These are phyloP conservation scores for Zaprionus bogoriensis DNA, from an alignment of 2,888 invertebrate genomes.

Conservation along the genomic window DNA sequence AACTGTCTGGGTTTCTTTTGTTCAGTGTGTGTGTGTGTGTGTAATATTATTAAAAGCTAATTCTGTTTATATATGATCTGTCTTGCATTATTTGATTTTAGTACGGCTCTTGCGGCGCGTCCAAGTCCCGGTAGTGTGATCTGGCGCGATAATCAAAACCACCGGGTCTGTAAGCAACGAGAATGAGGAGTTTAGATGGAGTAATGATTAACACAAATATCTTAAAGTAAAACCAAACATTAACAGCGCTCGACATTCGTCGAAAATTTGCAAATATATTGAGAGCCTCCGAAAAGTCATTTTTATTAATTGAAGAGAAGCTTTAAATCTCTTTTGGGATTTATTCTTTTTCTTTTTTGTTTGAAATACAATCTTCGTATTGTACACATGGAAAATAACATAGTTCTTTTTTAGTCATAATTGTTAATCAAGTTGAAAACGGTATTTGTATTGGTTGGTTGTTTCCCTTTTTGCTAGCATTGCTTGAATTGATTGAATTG, in stretches of 20 bases:
- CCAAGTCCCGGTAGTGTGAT: constrained; percentile 96
- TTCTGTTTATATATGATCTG: constrained; percentile 22
- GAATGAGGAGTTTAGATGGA: constrained; percentile 59
- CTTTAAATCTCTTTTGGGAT: constrained; percentile 9
- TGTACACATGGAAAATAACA: constrained; percentile 26
- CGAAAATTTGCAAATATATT: constrained; percentile 8
- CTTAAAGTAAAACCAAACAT: constrained; percentile 51
- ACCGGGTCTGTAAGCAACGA: constrained; percentile 87
- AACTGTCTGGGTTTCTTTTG: neutral
- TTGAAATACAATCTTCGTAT: constrained; percentile 55
- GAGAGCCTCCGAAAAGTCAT: neutral
- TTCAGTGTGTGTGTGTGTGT: neutral
- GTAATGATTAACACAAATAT: constrained; percentile 46
- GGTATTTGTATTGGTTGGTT: constrained; percentile 22
- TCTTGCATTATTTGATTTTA: constrained; percentile 44
- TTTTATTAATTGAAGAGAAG: constrained; percentile 17
- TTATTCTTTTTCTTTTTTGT: constrained; percentile 49
- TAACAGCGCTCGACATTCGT: constrained; percentile 33
- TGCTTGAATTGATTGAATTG: constrained; percentile 49
- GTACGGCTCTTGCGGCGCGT: constrained; percentile 93
- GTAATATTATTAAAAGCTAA: constrained; percentile 19
- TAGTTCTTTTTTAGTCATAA: constrained; percentile 14
- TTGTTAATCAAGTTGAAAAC: constrained; percentile 13
- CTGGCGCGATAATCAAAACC: constrained; percentile 91
- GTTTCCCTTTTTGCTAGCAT: constrained; percentile 43